Conservation (phyloP, 2,888 invertebrate genomes). For the Papilio gigon region DNA sequence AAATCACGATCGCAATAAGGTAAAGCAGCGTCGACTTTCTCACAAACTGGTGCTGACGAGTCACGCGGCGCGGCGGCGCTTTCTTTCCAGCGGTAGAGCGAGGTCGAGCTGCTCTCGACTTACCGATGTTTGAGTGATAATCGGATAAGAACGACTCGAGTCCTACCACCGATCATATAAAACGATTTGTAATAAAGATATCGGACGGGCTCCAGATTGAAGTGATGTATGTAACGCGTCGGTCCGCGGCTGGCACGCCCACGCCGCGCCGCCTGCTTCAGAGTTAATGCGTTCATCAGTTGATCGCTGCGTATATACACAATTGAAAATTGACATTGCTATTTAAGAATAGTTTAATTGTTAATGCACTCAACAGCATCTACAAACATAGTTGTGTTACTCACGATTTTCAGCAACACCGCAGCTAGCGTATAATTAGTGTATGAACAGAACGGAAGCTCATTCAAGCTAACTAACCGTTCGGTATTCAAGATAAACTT, state of each 20-base stretch:
- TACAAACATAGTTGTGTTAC: not conserved
- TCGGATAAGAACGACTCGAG: slow-evolving; percentile 52
- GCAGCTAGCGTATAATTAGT: too few species aligned
- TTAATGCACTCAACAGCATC: not conserved
- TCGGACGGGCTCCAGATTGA: slow-evolving; percentile 39
- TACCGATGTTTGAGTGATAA: slow-evolving; percentile 51
- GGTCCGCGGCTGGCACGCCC: slow-evolving; percentile 35
- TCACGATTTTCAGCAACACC: too few species aligned
- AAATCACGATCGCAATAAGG: slow-evolving; percentile 45
- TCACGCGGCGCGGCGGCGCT: slow-evolving; percentile 45
- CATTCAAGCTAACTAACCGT: too few species aligned
- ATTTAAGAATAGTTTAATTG: not conserved
- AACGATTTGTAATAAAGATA: slow-evolving; percentile 64
- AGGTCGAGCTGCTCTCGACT: slow-evolving; percentile 51
- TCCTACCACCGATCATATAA: slow-evolving; percentile 59
- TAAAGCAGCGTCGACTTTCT: slow-evolving; percentile 49
- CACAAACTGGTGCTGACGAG: slow-evolving; percentile 49
- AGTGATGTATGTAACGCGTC: slow-evolving; percentile 43
- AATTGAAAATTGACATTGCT: slow-evolving; percentile 9
- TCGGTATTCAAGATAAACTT: too few species aligned
- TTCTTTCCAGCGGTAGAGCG: slow-evolving; percentile 54
- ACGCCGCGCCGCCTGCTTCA: slow-evolving; percentile 34
- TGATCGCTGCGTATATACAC: not conserved
- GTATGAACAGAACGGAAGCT: too few species aligned
- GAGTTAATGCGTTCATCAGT: slow-evolving; percentile 37